Percentiles rank a stretch among this genome's conserved stretches.
Conservation (phyloP, 2,888 invertebrate genomes). For the Leptinotarsa peninsularis region DNA sequence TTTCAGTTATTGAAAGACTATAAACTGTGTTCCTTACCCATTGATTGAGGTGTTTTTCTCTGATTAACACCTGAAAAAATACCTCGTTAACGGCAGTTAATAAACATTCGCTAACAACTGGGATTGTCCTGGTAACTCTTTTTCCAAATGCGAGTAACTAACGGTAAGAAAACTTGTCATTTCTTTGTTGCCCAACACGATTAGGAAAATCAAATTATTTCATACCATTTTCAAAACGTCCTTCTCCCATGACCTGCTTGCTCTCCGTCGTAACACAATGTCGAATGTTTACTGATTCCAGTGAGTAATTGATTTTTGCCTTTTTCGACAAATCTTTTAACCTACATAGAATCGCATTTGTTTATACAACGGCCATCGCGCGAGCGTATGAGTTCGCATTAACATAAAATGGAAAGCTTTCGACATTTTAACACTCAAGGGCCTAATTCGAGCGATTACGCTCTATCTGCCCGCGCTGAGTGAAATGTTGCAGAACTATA, state of each 20-base stretch:
- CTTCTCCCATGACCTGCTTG: conserved; percentile 25
- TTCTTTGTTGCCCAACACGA: not conserved
- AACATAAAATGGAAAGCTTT: conserved; percentile 39
- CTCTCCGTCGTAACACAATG: conserved; percentile 16
- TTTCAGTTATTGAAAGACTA: not conserved
- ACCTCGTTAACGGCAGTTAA: not conserved
- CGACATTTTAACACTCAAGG: conserved; percentile 26
- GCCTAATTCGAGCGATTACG: conserved; percentile 11
- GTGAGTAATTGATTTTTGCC: conserved; percentile 45
- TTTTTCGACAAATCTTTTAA: conserved; percentile 45
- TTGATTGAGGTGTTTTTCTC: not conserved
- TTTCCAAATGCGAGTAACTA: not conserved
- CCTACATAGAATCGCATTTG: conserved; percentile 39
- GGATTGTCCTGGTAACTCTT: conserved; percentile 2
- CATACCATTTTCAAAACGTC: conserved; percentile 25
- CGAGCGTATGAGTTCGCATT: conserved; percentile 21
- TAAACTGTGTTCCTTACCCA: not conserved
- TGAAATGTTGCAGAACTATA: conserved; percentile 19
- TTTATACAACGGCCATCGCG: conserved; percentile 26
- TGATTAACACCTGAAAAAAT: not conserved
- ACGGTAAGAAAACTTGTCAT: not conserved
- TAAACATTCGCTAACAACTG: not conserved
- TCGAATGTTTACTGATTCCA: conserved; percentile 28
- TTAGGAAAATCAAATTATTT: conserved; percentile 9
- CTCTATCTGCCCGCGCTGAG: not conserved